Evolutionary conservation across 2,113 vertebrate genomes (phyloP).

Genomic region (Campylomormyrus tamandua): DNA sequence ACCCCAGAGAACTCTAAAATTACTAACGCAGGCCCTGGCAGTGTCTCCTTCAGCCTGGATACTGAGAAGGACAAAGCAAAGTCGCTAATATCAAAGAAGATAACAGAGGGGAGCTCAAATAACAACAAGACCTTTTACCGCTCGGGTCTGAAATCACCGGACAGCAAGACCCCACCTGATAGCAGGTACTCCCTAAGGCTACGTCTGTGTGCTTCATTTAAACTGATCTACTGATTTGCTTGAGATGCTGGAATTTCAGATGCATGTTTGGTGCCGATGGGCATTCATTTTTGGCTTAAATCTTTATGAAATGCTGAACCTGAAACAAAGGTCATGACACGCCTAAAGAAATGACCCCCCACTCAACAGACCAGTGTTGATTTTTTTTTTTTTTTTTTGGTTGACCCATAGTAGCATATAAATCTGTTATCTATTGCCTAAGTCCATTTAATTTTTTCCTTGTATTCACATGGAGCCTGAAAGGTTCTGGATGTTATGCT

Average conservation of each 20-base stretch:
- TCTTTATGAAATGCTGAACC: neutral
- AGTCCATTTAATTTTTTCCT: neutral
- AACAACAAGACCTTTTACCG: constrained; percentile 29
- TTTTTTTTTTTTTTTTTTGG: neutral
- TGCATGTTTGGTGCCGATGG: neutral
- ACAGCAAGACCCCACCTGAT: constrained; percentile 12
- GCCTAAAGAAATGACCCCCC: neutral
- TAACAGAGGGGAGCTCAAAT: constrained; percentile 47
- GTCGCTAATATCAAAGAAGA: constrained; percentile 48
- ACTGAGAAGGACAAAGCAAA: constrained; percentile 34
- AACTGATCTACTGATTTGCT: neutral
- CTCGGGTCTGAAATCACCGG: constrained; percentile 27
- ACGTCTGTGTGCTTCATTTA: neutral
- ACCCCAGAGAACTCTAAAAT: neutral
- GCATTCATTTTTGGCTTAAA: neutral
- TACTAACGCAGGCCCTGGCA: neutral
- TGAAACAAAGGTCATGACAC: neutral
- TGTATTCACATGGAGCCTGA: neutral
- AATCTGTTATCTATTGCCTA: too few relatives aligned
- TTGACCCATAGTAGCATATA: neutral
- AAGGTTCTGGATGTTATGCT: neutral
- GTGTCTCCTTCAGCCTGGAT: constrained; percentile 9
- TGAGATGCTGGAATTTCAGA: neutral
- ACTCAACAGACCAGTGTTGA: neutral
- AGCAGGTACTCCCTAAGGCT: neutral